These are phyloP conservation scores for Anisognathus igniventris DNA, from an alignment of 2,797 vertebrate genomes.

Conservation along the genomic window DNA sequence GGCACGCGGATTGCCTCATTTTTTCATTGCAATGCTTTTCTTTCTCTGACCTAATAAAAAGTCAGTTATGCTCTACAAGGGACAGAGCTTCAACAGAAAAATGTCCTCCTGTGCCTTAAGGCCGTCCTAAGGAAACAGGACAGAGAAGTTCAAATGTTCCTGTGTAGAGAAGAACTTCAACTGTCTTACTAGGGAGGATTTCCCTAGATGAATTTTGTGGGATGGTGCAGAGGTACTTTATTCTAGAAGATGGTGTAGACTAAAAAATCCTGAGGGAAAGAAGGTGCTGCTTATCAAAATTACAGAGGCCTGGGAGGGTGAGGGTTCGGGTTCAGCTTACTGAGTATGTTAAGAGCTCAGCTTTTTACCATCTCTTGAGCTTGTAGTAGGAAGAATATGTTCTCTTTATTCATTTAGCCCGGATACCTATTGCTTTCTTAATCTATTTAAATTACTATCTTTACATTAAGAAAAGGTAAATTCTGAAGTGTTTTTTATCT, in stretches of 20 bases:
- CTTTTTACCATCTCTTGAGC: neutral
- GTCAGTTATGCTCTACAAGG: neutral
- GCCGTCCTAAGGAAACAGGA: accelerated
- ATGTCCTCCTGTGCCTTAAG: neutral
- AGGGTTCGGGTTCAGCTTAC: neutral
- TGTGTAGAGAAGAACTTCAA: neutral
- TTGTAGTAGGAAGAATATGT: neutral
- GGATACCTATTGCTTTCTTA: neutral
- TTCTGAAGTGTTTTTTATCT: neutral
- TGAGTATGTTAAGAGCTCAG: neutral
- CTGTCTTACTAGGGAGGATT: neutral
- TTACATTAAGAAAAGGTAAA: neutral
- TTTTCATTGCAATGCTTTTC: neutral
- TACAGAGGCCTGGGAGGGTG: neutral
- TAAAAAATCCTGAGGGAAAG: neutral
- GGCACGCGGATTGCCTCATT: neutral
- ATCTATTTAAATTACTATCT: neutral
- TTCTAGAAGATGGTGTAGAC: neutral
- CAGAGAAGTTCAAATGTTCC: neutral
- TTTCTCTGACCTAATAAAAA: neutral
- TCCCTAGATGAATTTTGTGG: neutral
- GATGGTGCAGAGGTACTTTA: neutral
- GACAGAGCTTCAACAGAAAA: neutral
- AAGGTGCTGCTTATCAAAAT: neutral
- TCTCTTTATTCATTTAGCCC: neutral